Conservation (phyloP, 2,888 invertebrate species). For the Leucophenga montana region DNA sequence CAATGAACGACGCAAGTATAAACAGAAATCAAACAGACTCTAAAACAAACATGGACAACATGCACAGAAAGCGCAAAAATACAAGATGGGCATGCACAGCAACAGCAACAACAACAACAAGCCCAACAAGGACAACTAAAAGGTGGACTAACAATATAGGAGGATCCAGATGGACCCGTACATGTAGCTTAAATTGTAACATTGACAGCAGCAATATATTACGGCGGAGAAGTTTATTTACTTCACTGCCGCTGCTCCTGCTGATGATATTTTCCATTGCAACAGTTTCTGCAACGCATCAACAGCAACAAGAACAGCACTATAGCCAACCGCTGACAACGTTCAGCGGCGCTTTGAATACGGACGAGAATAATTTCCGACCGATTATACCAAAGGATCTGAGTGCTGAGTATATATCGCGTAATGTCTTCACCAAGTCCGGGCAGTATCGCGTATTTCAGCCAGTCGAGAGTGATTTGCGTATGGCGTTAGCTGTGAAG, state of each 20-base stretch:
- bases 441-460: constrained; percentile 70
- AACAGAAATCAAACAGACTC: background rate
- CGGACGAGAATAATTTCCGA: constrained; percentile 62
- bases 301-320: constrained; percentile 5
- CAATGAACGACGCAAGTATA: constrained; percentile 42
- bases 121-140: constrained; percentile 25
- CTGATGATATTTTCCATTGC: too few relatives aligned
- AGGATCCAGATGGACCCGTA: too few relatives aligned
- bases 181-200: constrained; percentile 10
- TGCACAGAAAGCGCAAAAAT: constrained; percentile 55
- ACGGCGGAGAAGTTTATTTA: background rate
- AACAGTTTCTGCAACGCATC: background rate
- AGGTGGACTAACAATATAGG: too few relatives aligned
- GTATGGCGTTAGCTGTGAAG: constrained; percentile 48
- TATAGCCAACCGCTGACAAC: constrained; percentile 57
- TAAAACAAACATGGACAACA: constrained; percentile 55
- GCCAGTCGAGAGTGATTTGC: constrained; percentile 61
- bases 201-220: constrained; percentile 1
- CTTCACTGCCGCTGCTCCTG: constrained; percentile 18
- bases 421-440: constrained; percentile 65
- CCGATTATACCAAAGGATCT: constrained; percentile 63
- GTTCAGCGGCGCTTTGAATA: constrained; percentile 43
- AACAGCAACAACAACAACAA: constrained; percentile 15
- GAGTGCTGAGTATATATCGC: constrained; percentile 61
- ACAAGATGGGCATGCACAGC: constrained; percentile 33